A percentile compares a stretch with the other conserved stretches of the same genome.
These are phyloP conservation scores for Erpobdella octoculata DNA, from an alignment of 2,888 invertebrate genomes.

Conservation along the genomic window DNA sequence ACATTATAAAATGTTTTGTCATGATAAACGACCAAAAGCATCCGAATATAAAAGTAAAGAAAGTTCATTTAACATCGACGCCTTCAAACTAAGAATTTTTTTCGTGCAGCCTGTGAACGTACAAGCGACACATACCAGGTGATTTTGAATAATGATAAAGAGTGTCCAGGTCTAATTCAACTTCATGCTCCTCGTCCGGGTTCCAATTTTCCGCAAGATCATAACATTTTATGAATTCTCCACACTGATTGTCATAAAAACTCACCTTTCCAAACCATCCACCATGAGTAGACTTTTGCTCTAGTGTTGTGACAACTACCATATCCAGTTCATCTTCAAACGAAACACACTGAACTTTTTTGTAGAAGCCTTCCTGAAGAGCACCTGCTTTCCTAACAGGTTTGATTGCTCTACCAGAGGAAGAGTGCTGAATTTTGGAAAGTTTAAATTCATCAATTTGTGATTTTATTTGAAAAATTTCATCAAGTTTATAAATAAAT, in stretches of 20 bases:
- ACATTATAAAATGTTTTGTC: no score
- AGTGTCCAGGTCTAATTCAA: conserved; percentile 5
- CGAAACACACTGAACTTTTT: background rate
- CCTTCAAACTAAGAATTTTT: no score
- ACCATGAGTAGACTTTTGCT: background rate
- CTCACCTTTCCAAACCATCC: background rate
- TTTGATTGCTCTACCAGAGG: conserved; percentile 2
- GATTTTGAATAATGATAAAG: background rate
- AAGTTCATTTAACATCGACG: no score
- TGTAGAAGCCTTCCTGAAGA: background rate
- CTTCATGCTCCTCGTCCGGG: background rate
- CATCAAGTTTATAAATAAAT: background rate
- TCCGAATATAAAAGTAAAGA: no score
- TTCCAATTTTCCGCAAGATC: conserved; percentile 4
- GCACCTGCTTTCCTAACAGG: background rate
- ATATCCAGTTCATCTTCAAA: conserved; percentile 10
- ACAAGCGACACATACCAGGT: no score
- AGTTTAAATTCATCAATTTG: background rate
- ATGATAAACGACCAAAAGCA: no score
- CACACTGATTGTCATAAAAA: background rate
- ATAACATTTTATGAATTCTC: background rate
- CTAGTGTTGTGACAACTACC: background rate
- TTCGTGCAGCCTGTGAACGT: no score
- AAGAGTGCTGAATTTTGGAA: background rate
- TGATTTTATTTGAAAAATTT: background rate